These are phyloP conservation scores for Ctenopoma multispine DNA, from an alignment of 2,797 vertebrate genomes.

Conservation along the genomic window DNA sequence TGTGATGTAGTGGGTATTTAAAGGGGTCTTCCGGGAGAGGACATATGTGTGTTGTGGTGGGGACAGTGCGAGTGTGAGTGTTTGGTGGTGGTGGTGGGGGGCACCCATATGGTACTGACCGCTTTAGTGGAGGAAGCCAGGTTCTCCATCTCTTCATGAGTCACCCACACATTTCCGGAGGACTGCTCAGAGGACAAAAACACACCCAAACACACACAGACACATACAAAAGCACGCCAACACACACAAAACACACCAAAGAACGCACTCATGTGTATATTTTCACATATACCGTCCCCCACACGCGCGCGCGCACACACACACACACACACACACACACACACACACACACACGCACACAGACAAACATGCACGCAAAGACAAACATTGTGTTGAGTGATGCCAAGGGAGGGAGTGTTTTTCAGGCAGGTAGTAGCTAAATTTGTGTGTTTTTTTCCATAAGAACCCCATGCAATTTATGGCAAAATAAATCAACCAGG, in stretches of 20 bases:
- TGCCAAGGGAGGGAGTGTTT: constrained; percentile 73
- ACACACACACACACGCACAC: constrained; percentile 28
- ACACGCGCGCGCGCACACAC: constrained; percentile 13
- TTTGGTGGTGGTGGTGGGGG: constrained; percentile 58
- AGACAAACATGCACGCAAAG: constrained; percentile 46
- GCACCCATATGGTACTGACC: constrained; percentile 90
- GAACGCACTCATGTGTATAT: constrained; percentile 23
- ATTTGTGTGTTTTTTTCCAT: constrained; percentile 55
- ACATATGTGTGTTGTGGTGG: constrained; percentile 75
- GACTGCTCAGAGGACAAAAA: constrained; percentile 86
- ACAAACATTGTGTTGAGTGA: constrained; percentile 74
- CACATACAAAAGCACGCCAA: constrained; percentile 35
- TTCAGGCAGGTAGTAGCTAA: constrained; percentile 73
- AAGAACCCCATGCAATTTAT: constrained; percentile 61
- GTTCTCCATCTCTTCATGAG: constrained; percentile 99
- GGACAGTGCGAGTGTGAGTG: constrained; percentile 70
- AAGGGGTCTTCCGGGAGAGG: constrained; percentile 60
- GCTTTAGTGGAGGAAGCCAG: constrained; percentile 93
- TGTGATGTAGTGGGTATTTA: constrained; percentile 40
- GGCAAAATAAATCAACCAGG: constrained; percentile 33
- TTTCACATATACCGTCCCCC: constrained; percentile 23
- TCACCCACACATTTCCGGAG: constrained; percentile 98
- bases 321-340: constrained; percentile 27
- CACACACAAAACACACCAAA: constrained; percentile 32
- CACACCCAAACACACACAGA: constrained; percentile 56